Base-by-base conservation (phyloP, 2,888 invertebrate species). In the Cerastis rubricosa region DNA sequence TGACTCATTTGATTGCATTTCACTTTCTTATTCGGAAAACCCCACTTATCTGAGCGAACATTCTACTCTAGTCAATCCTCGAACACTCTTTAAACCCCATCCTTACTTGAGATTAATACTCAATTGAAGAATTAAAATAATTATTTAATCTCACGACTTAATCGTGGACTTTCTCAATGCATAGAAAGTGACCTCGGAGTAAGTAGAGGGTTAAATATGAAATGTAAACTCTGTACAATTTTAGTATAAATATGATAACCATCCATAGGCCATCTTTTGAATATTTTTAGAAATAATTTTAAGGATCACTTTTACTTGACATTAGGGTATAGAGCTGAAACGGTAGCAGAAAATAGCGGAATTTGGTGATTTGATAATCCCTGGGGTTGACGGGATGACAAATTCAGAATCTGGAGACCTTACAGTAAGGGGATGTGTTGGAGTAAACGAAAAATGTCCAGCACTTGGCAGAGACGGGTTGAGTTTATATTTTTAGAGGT, bases 11-110 rank as follows among this genome's bases (percentile, higher is more conserved):
- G 85, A 91, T 90, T 80, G 85, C 90, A 92, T 93, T 93, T 93
- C 94, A 94, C 94, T 95, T 95, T 95, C 95, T 90, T 91, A 89
- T 92, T 90, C 90, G 83, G 89, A 86, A 85, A 89, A 90, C 87
- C 86, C 87, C 89, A 80, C 85, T 72, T 82, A 80, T 80, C 80
- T 74, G 66, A 78, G 78, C 72, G 74, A 72, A 76, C 81, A 83
- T 87, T 81, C 65, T 76, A 74, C 64, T 80, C 70, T 71, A 78
- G 54, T 73, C 66, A 65, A 80, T 83, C 75, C 80, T 83, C 45
- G 54, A 68, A 49, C 22, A 80, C 51, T 49, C 43, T 69, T 59
- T 22, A 49, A 54, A 65, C 68, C 35, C 49, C 59, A 67, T 74
- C 65, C 74, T 71, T 68, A 64, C 71, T 61, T 11, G 22, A 79